A percentile compares a stretch with the other conserved stretches of the same genome.
These are phyloP conservation scores for Fistularia tabacaria DNA, from an alignment of 2,797 vertebrate genomes.

Conservation along the genomic window DNA sequence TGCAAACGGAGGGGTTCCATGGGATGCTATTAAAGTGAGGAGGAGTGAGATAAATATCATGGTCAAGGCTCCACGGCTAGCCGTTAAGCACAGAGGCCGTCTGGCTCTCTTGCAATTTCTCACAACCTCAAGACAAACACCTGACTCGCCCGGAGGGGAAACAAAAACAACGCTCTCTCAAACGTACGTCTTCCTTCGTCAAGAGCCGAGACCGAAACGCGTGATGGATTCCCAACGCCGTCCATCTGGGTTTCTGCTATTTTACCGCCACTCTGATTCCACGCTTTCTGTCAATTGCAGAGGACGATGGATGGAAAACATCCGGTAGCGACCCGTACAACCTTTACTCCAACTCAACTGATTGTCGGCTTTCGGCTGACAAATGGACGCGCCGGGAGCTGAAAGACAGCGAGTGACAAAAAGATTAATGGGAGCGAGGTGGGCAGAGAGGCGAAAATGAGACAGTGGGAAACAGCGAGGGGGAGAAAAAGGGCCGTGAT, in stretches of 20 bases:
- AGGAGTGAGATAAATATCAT: no score
- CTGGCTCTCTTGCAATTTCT: no score
- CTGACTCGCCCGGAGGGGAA: slow-evolving; percentile 6
- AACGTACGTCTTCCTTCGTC: neutral
- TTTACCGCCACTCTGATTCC: slow-evolving; percentile 32
- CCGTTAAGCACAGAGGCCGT: no score
- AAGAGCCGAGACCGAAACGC: slow-evolving; percentile 3
- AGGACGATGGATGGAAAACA: slow-evolving; percentile 34
- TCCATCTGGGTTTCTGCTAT: slow-evolving; percentile 36
- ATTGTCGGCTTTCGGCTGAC: slow-evolving; percentile 20
- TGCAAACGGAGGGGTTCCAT: no score
- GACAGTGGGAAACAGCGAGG: neutral
- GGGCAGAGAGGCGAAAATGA: slow-evolving; percentile 27
- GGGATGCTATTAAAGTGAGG: no score
- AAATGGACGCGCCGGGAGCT: slow-evolving; percentile 12
- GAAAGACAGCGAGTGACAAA: slow-evolving; percentile 9
- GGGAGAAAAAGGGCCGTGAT: slow-evolving; percentile 10
- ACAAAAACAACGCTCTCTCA: slow-evolving; percentile 15
- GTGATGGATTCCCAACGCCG: slow-evolving; percentile 40
- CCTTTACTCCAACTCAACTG: slow-evolving; percentile 32
- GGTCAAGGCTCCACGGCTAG: no score
- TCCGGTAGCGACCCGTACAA: slow-evolving; percentile 8
- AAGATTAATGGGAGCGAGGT: slow-evolving; percentile 18
- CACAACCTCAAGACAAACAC: no score
- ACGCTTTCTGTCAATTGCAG: slow-evolving; percentile 15